phyloP scores from a whole-genome alignment of 2,797 vertebrate genomes.

The Oreochromis mossambicus region DNA sequence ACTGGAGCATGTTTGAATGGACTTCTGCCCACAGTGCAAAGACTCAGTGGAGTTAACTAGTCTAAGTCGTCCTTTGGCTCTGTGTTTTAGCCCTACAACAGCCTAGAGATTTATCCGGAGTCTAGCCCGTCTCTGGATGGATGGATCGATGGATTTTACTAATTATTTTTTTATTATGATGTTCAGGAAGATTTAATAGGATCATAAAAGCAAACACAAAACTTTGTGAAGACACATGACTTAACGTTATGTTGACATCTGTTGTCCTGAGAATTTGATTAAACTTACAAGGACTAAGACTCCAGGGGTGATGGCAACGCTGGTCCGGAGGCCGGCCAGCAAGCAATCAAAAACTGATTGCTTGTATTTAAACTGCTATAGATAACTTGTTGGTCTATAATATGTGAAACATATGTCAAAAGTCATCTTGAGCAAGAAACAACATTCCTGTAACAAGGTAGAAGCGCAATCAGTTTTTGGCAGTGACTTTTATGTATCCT shows the following conservation, averaged over 20 bases:
- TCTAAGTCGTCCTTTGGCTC: background rate
- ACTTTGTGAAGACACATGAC: background rate
- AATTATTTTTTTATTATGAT: background rate
- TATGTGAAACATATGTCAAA: too few species aligned
- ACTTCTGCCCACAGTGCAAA: background rate
- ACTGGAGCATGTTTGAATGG: background rate
- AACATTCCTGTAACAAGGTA: too few species aligned
- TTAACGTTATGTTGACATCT: background rate
- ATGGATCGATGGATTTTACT: background rate
- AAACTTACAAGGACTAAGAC: background rate
- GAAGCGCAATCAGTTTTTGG: too few species aligned
- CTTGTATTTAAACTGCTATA: too few species aligned
- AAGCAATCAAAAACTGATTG: too few species aligned
- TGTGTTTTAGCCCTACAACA: background rate
- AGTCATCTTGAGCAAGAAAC: too few species aligned
- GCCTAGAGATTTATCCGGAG: background rate
- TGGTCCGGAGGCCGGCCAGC: too few species aligned
- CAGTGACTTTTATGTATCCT: too few species aligned
- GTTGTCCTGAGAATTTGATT: background rate
- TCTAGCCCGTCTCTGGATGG: background rate
- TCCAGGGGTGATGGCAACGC: too few species aligned
- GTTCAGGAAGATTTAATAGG: background rate
- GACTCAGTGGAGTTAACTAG: background rate
- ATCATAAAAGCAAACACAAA: background rate
- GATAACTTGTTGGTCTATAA: too few species aligned